Base-by-base conservation (phyloP, 1,140 invertebrate species). In the Leptinotarsa defecta region DNA sequence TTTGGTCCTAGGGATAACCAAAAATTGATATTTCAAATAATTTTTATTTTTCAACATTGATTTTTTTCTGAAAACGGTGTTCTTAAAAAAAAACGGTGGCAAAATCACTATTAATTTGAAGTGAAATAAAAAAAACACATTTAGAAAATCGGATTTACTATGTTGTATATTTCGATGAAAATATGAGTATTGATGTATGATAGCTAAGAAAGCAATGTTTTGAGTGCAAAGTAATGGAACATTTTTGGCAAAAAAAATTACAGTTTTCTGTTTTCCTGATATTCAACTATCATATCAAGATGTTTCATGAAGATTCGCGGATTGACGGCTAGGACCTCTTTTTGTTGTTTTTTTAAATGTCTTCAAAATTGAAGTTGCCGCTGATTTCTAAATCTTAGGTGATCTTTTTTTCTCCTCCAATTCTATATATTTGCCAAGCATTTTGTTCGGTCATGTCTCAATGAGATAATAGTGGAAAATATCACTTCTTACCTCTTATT, bases 341-440 rank as follows among this genome's bases (percentile, higher is more conserved):
- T 67, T 68, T 57, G 49, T 48, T 65, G 13, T 67, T 72, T 72
- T 72, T 71, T 76, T 71, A 57, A 71, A 27, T 64, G 69, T 72
- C 67, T 72, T 52, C 24, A 71, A 76, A 76, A 76, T 76, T 19
- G 48, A 62, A 52, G 27, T 72, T 49, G 62, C 62, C 61, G 71
- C 24, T 13, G 6, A 70, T 71, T 67, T 69, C 68, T 67, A 75
- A 71, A 75, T 15, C 24, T 19, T 19, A 57, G 62, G 34, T 75
- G 74, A 62, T 75, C 68, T 24, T 75, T 19, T 63, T 71, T 75
- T 62, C 74, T 71, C 61, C 74, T 62, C 43, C 27, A 19, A 72
- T 61, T 15, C 76, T 64, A 65, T 83, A 81, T 71, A 81, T 77
- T 71, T 81, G 81, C 81, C 80, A 84, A 76, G 82, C 80, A 79